phyloP scores from a whole-genome alignment of 2,888 invertebrate genomes.

The Lepidocyrtinus sp. region DNA sequence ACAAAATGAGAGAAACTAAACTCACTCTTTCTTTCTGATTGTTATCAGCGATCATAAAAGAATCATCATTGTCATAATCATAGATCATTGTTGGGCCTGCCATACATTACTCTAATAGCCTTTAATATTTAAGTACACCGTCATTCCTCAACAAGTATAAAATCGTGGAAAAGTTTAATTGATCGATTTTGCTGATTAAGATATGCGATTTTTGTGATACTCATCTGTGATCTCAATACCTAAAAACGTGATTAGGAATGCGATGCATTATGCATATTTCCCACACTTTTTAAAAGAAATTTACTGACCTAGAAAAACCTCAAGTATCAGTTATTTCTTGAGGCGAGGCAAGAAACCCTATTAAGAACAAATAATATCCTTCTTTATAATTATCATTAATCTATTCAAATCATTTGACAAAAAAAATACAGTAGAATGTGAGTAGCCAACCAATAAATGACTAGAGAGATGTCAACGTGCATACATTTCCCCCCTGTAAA shows the following conservation, averaged over 20 bases:
- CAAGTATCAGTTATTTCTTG: not conserved
- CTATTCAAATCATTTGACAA: not conserved
- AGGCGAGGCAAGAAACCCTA: not conserved
- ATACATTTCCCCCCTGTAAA: not conserved
- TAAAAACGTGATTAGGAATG: not conserved
- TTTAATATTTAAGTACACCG: not conserved
- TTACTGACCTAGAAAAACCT: not conserved
- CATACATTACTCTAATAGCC: too few relatives aligned
- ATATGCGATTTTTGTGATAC: not conserved
- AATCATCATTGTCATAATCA: slow-evolving; percentile 20
- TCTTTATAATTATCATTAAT: not conserved
- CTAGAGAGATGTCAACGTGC: not conserved
- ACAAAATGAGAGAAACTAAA: slow-evolving; percentile 16
- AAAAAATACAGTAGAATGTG: not conserved
- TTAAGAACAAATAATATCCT: not conserved
- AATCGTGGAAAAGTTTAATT: not conserved
- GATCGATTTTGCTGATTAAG: not conserved
- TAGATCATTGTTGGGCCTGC: too few relatives aligned
- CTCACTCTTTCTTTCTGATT: slow-evolving; percentile 10
- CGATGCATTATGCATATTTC: too few relatives aligned
- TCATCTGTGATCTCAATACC: not conserved
- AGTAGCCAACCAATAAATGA: not conserved
- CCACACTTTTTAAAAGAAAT: not conserved
- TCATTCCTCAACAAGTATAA: not conserved
- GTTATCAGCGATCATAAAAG: slow-evolving; percentile 31